Base-by-base conservation (phyloP, 2,113 vertebrate species). In the Etheostoma cragini region DNA sequence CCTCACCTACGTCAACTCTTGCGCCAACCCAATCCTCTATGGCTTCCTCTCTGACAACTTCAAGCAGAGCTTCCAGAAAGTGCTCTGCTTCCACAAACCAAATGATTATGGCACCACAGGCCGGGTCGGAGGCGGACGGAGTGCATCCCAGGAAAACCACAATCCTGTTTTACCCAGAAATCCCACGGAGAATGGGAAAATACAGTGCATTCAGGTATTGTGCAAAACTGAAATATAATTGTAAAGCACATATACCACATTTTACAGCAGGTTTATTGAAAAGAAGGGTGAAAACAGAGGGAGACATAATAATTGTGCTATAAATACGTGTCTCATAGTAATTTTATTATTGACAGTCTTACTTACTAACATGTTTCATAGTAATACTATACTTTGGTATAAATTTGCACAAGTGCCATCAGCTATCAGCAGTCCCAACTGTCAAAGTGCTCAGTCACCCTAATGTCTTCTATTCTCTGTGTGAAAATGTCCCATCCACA, bases 1-100 rank as follows among this genome's bases (percentile, higher is more conserved):
- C 78, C 92, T 98, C 30, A 96, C 97, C 80, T 98, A 98, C 0
- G 96, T 97, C 86, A 98, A 98, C 92, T 98, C 97, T 91, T 99
- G 97, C 5, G 97, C 97, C 93, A 99, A 98, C 86, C 97, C 97
- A 0, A 67, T 98, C 35, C 96, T 99, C 46, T 98, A 98, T 0
- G 96, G 94, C 30, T 97, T 98, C 82, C 96, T 99, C 65, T 98
- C 97, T 0, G 96, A 97, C 67, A 98, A 97, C 94, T 96, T 99
- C 92, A 96, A 95, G 74, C 95, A 97, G 93, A 97, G 97, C 85
- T 98, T 98, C 91, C 95, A 85, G 89, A 97, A 96, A 58, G 96
- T 96, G 24, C 94, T 99, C n/a, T 97, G 97, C 71, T 84, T 96
- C 16, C 90, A 83, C 8, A 95, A 93, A 66, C 88, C 94, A 0